Evolutionary conservation across 1,140 invertebrate species (phyloP).

Genomic region (Aricia agestis): DNA sequence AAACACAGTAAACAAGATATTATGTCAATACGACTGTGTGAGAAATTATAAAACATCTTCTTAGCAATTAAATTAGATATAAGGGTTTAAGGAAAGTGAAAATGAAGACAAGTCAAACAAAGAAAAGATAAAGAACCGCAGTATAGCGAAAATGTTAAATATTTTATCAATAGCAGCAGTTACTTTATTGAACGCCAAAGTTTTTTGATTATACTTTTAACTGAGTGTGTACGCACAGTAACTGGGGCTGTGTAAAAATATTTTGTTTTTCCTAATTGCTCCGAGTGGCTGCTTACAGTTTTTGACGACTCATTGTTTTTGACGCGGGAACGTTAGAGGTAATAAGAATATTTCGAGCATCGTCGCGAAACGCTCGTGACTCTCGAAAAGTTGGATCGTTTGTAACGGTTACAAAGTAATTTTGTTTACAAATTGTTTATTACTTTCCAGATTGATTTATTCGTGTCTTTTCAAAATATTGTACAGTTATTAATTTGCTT

Average conservation of each 20-base stretch:
- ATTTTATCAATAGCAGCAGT: too few relatives aligned
- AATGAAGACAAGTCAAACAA: too few relatives aligned
- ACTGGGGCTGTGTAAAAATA: constrained; percentile 58
- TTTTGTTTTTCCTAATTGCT: constrained; percentile 73
- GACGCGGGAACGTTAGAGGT: constrained; percentile 46
- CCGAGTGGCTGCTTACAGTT: constrained; percentile 67
- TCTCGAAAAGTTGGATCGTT: constrained; percentile 44
- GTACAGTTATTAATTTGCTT: too few relatives aligned
- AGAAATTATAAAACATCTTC: too few relatives aligned
- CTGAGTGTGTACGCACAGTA: constrained; percentile 19
- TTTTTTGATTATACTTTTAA: too few relatives aligned
- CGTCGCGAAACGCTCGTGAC: constrained; percentile 51
- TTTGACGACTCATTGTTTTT: constrained; percentile 70
- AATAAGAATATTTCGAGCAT: constrained; percentile 60
- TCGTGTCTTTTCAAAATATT: not conserved
- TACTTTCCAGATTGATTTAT: constrained; percentile 7
- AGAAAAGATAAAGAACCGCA: too few relatives aligned
- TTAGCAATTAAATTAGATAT: too few relatives aligned
- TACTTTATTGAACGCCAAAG: too few relatives aligned
- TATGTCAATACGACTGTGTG: too few relatives aligned
- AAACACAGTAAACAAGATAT: too few relatives aligned
- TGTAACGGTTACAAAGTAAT: constrained; percentile 13
- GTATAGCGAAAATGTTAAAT: too few relatives aligned
- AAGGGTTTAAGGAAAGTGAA: too few relatives aligned
- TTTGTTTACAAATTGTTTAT: constrained; percentile 19